phyloP scores from a whole-genome alignment of 2,797 vertebrate species.

The Thripadectes ignobilis region DNA sequence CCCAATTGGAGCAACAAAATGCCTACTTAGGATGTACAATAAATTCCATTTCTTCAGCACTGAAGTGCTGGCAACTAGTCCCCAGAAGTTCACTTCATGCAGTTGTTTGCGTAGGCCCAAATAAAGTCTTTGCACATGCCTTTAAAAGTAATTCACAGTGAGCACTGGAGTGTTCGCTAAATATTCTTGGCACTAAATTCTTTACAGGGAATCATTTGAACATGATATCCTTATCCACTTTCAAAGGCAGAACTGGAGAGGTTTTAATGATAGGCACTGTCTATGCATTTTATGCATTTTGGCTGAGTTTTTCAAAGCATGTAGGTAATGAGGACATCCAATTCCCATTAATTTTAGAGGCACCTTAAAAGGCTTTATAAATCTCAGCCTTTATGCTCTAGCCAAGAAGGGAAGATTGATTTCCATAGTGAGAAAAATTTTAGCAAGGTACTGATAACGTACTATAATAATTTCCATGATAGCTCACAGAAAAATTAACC shows the following conservation, averaged over 20 bases:
- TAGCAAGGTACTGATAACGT: constrained; percentile 46
- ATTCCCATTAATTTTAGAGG: constrained; percentile 68
- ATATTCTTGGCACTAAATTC: constrained; percentile 21
- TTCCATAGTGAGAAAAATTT: constrained; percentile 40
- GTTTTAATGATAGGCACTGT: constrained; percentile 42
- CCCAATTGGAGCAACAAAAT: background rate
- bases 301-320: constrained; percentile 58
- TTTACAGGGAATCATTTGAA: constrained; percentile 42
- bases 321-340: constrained; percentile 65
- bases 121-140: constrained; percentile 5
- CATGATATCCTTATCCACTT: constrained; percentile 44
- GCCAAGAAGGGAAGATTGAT: constrained; percentile 59
- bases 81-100: background rate
- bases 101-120: constrained; percentile 15
- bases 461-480: constrained; percentile 40
- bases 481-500: constrained; percentile 58
- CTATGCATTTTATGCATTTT: constrained; percentile 55
- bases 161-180: background rate
- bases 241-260: constrained; percentile 44
- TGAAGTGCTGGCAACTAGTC: background rate
- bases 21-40: background rate
- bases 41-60: background rate
- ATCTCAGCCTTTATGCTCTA: constrained; percentile 55
- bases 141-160: constrained; percentile 42
- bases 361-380: constrained; percentile 67